phyloP scores from a whole-genome alignment of 2,797 vertebrate genomes.

The Mallotus villosus region DNA sequence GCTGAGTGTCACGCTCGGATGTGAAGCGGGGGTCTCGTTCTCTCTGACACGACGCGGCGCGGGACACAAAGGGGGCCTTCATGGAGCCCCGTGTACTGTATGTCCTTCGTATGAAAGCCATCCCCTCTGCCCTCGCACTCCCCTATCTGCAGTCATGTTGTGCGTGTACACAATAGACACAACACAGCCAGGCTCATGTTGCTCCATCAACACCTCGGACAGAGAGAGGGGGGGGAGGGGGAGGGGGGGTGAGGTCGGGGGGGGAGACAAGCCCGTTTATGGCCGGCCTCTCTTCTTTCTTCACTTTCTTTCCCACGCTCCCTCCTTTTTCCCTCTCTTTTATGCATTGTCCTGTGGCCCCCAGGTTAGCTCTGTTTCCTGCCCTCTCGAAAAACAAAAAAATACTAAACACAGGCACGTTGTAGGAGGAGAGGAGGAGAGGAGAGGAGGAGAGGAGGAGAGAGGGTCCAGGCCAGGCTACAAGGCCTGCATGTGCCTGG shows the following conservation, averaged over 20 bases:
- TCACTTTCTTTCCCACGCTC: constrained; percentile 62
- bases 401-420: constrained; percentile 19
- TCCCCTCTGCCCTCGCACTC: constrained; percentile 50
- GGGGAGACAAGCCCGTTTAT: constrained; percentile 57
- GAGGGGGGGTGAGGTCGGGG: too few species aligned
- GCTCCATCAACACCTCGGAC: constrained; percentile 59
- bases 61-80: constrained; percentile 36
- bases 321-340: constrained; percentile 52
- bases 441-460: constrained; percentile 42
- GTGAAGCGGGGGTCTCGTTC: too few species aligned
- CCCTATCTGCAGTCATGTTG: constrained; percentile 65
- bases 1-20: too few species aligned
- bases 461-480: constrained; percentile 68
- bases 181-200: constrained; percentile 64
- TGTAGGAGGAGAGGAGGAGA: constrained; percentile 64
- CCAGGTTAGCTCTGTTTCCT: constrained; percentile 70
- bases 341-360: constrained; percentile 71
- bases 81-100: neutral
- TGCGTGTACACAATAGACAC: constrained; percentile 61
- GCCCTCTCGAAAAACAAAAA: constrained; percentile 43
- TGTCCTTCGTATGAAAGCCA: constrained; percentile 49
- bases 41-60: too few species aligned
- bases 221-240: constrained; percentile 37
- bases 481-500: constrained; percentile 60
- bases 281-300: constrained; percentile 44